Conservation (phyloP, 1,140 invertebrate genomes). For the Phymorhynchus buccinoides region DNA sequence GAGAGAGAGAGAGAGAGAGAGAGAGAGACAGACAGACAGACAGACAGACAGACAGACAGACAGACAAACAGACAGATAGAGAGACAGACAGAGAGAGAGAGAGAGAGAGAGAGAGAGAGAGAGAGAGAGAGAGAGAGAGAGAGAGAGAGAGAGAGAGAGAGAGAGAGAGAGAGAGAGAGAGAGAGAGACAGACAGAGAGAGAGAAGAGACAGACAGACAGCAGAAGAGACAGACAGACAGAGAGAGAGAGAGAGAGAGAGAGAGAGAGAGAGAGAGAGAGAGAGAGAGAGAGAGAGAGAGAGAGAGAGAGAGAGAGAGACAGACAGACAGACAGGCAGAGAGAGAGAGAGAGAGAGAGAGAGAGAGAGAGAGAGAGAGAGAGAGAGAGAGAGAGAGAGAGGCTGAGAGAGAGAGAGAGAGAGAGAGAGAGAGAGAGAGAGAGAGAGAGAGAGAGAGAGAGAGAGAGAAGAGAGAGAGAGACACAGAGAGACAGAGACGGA, state of each 20-base stretch:
- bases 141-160: too few species aligned
- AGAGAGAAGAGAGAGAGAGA: constrained; percentile 7
- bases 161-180: too few species aligned
- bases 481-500: not conserved
- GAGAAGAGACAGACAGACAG: too few species aligned
- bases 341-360: constrained; percentile 23
- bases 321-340: not conserved
- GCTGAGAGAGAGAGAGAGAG: too few species aligned
- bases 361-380: constrained; percentile 29
- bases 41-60: too few species aligned
- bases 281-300: constrained; percentile 26
- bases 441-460: constrained; percentile 9
- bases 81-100: too few species aligned
- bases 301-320: constrained; percentile 23
- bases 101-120: too few species aligned
- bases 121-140: too few species aligned
- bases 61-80: too few species aligned
- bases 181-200: not conserved
- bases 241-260: not conserved
- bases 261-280: not conserved
- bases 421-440: not conserved
- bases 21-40: too few species aligned
- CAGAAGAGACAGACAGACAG: too few species aligned
- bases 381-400: constrained; percentile 5
- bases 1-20: too few species aligned